A percentile compares a stretch with the other conserved stretches of the same genome.
Evolutionary conservation across 2,113 vertebrate species (phyloP).

Genomic region (Pseudorhombus dupliciocellatus): DNA sequence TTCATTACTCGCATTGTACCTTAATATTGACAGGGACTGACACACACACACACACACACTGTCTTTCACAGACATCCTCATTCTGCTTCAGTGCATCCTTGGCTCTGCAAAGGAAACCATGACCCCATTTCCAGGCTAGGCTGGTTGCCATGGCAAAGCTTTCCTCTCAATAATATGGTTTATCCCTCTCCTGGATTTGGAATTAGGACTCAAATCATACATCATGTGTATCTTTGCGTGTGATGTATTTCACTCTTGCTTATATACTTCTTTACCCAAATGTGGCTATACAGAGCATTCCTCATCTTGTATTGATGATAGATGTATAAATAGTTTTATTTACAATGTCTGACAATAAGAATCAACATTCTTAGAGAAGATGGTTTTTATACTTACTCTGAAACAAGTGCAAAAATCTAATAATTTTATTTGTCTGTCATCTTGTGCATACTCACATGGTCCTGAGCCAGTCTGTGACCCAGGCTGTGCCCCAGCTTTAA

Average conservation of each 20-base stretch:
- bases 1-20: conserved; percentile 49
- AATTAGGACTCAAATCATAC: conserved; percentile 50
- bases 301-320: neutral
- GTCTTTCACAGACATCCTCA: conserved; percentile 51
- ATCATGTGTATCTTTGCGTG: conserved; percentile 18
- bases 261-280: neutral
- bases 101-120: conserved; percentile 62
- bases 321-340: neutral
- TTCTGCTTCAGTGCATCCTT: conserved; percentile 71
- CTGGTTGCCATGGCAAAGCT: conserved; percentile 61
- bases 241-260: neutral
- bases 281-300: neutral
- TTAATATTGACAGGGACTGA: conserved; percentile 54
- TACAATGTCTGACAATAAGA: neutral
- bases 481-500: conserved; percentile 13
- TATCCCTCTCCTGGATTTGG: conserved; percentile 37
- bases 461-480: conserved; percentile 21
- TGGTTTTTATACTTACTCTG: neutral
- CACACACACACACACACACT: conserved; percentile 13
- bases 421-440: conserved; percentile 19
- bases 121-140: conserved; percentile 77
- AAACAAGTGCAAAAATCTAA: neutral
- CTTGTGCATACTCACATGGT: conserved; percentile 15
- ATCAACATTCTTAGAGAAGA: neutral
- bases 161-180: conserved; percentile 65